Base-by-base conservation (phyloP, 2,888 invertebrate genomes). In the Heliconius aoede region DNA sequence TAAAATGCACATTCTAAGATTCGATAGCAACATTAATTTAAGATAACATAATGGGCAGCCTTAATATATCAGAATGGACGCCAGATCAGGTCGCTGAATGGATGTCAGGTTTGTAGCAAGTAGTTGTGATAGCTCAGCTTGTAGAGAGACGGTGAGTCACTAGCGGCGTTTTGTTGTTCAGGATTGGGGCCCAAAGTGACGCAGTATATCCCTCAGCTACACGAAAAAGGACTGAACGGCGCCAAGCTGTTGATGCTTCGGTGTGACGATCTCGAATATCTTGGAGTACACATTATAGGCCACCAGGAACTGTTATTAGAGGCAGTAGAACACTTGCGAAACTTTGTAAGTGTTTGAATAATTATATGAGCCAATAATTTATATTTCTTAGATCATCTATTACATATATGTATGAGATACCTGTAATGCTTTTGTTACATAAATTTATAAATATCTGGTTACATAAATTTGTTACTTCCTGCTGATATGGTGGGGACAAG, bases 261-360 rank as follows among this genome's bases (percentile, higher is more conserved):
- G 78, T 97, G 98, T 72, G 97, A 98, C 88, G 98, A 98, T 91
- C 95, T 99, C 80, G 97, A 98, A 86, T 96, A 97, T 87, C 95
- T 99, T 74, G 98, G 98, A 30, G 96, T 99, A 86, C 94, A 95
- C 79, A 96, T 97, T 87, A 96, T 99, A 80, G 99, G 99, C 15
- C 99, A 99, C 89, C 98, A 99, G 90, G 99, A 99, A 89, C 96
- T 98, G 74, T 96, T 99, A 80, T 95, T 99, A 67, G 98, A 99
- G 90, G 98, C 98, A 72, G 97, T 99, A 21, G 98, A 98, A 85
- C 97, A 98, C 83, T 95, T 99, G 68, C 95, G 97, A 83, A 97
- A 98, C 92, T 97, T 99, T 93, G 98, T 98, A 94, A 95, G 97
- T 94, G 76, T 74, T 60, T 60, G 55, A 36, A 7, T 36, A 26